A percentile compares a stretch with the other conserved stretches of the same genome.
Evolutionary conservation across 2,113 vertebrate species (phyloP).

Genomic region (Haliaeetus leucogaster): DNA sequence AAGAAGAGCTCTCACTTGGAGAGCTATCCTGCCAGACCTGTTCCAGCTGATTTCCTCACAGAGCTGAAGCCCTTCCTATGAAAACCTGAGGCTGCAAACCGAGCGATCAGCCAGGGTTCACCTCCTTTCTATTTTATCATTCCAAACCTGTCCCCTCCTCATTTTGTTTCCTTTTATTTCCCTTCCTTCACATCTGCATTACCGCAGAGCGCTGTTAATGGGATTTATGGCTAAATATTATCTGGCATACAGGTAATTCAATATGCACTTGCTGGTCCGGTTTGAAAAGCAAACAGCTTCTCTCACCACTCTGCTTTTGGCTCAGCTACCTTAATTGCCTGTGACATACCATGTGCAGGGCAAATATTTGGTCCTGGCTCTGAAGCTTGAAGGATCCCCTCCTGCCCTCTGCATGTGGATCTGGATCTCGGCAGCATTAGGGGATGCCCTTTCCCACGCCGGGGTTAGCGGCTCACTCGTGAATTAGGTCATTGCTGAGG

Average conservation of each 20-base stretch:
- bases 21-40: constrained; percentile 11
- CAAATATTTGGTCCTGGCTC: neutral
- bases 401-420: fast-evolving
- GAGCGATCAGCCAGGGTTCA: neutral
- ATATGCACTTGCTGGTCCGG: neutral
- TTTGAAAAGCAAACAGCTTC: constrained; percentile 22
- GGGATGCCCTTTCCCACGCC: neutral
- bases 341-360: neutral
- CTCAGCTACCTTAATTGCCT: neutral
- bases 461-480: fast-evolving
- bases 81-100: neutral
- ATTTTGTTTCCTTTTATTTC: neutral
- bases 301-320: neutral
- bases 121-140: neutral
- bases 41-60: constrained; percentile 22
- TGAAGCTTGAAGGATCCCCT: neutral
- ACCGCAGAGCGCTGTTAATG: neutral
- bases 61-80: neutral
- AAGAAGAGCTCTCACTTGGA: constrained; percentile 6
- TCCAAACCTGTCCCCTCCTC: neutral
- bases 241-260: neutral
- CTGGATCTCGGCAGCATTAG: neutral
- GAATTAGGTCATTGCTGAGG: neutral
- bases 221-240: neutral
- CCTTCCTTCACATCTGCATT: neutral